Base-by-base conservation (phyloP, 2,888 invertebrate species). In the Calephelis perditalis region DNA sequence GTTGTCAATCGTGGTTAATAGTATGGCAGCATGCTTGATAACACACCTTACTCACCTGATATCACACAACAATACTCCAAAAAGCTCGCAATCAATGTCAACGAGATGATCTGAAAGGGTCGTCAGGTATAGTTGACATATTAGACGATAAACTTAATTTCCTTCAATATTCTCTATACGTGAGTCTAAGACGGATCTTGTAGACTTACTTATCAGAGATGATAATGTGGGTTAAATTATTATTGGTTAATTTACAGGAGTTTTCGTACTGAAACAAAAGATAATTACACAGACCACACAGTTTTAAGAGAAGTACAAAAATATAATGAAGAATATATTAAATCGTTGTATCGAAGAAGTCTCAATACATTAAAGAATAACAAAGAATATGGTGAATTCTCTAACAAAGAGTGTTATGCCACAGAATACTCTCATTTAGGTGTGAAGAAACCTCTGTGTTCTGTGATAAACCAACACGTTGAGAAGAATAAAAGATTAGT, bases 221-320 rank as follows among this genome's bases (percentile, higher is more conserved):
- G n/a, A n/a, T n/a, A n/a, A n/a, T n/a, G n/a, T n/a, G n/a, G n/a
- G n/a, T 35, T 12, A 11, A n/a, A 46, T 3, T 15, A 15, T 47
- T 8, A 49, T 49, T 26, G 2, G 8, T 35, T 8, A 56, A 49
- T 65, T 76, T 74, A 2, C 73, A 90, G 89, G 61, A 71, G 82
- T 1, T 87, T 89, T 63, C 72, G 81, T 12, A 89, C 88, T 8
- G 90, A 89, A 77, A 66, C 69, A 9, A 76, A 78, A 63, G 85
- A 86, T 58, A 86, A 86, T 64, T 89, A 79, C 66, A 67, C 73
- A 10, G 66, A 73, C 7, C 78, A 75, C 52, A 69, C 67, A n/a
- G 12, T 68, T 73, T 0, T 71, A 71, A 7, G 72, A 75, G 6
- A 74, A 72, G 12, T 71, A 54, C 80, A 0, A 73, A 73, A 60